Evolutionary conservation across 2,888 invertebrate species (phyloP), one percentile per base, ranked within the genome.

Genomic region (Sepiola atlantica): DNA sequence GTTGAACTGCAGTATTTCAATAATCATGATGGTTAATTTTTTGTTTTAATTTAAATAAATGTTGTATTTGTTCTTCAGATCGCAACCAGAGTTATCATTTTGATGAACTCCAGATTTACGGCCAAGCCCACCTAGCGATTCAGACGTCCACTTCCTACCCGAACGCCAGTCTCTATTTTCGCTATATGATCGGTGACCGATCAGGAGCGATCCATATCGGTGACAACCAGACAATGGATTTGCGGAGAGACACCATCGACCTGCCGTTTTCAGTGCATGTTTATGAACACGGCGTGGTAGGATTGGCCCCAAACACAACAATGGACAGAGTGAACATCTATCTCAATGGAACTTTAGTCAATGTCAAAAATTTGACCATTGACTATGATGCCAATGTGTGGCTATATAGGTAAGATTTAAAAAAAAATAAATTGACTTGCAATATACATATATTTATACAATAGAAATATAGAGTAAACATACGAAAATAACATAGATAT

Each of bases 141-240:
- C 94, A 96, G 61, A 96, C 96, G 8, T 94, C 96, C 32, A 95
- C 96, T 8, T 95, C 95, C 12, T 95, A 95, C 32, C 77, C 93
- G 18, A 91, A 61, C 10, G 96, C 96, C 12, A 95, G 94, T 14
- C 93, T 96, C 32, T 95, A 94, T 94, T 96, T 96, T 91, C 94
- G 95, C 57, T 95, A 96, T 95, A 96, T 96, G 96, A 96, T 96
- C 55, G 96, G 96, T 45, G 96, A 96, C 94, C 94, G 96, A 35
- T 95, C 96, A 0, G 96, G 96, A 6, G 96, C 96, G 12, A 94
- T 96, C 18, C 96, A 96, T 92, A 95, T 96, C 4, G 96, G 96
- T 20, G 94, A 94, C 35, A 95, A 95, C 28, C 96, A 96, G 95
- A 94, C 94, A 6, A 95, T 96, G 96, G 96, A 96, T 94, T 95